Percentiles rank a stretch among this genome's conserved stretches.
Conservation (phyloP, 1,140 invertebrate genomes). For the Drosophila navojoa region DNA sequence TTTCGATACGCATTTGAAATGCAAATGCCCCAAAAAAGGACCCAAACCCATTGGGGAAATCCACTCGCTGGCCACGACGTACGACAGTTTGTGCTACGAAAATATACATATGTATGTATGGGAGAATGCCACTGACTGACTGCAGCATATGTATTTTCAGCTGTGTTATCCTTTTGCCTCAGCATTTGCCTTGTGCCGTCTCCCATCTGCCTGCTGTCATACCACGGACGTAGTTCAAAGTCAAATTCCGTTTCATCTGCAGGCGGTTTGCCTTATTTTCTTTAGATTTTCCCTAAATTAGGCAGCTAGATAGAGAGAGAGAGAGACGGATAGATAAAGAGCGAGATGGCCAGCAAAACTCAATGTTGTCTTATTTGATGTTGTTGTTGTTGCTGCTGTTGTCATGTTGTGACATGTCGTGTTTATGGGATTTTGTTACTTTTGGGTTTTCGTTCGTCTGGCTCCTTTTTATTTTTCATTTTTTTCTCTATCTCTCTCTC, state of each 20-base stretch:
- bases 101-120: constrained; percentile 28
- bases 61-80: constrained; percentile 38
- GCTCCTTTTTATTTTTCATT: constrained; percentile 8
- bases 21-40: constrained; percentile 63
- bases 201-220: neutral
- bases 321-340: neutral
- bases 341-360: neutral
- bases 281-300: constrained; percentile 59
- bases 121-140: constrained; percentile 13
- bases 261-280: constrained; percentile 25
- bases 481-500: constrained; percentile 14
- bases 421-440: constrained; percentile 76
- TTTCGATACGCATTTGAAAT: constrained; percentile 70
- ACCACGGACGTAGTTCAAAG: constrained; percentile 51
- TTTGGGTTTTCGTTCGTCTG: constrained; percentile 29
- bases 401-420: constrained; percentile 70
- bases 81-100: constrained; percentile 34
- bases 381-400: constrained; percentile 13
- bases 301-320: constrained; percentile 5
- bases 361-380: neutral
- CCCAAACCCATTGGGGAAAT: constrained; percentile 74
- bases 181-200: constrained; percentile 8
- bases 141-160: constrained; percentile 18
- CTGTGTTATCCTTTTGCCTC: constrained; percentile 26
- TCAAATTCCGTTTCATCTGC: constrained; percentile 22